These are phyloP conservation scores for Philopedon plagiatum DNA, from an alignment of 2,888 invertebrate genomes.

Conservation along the genomic window DNA sequence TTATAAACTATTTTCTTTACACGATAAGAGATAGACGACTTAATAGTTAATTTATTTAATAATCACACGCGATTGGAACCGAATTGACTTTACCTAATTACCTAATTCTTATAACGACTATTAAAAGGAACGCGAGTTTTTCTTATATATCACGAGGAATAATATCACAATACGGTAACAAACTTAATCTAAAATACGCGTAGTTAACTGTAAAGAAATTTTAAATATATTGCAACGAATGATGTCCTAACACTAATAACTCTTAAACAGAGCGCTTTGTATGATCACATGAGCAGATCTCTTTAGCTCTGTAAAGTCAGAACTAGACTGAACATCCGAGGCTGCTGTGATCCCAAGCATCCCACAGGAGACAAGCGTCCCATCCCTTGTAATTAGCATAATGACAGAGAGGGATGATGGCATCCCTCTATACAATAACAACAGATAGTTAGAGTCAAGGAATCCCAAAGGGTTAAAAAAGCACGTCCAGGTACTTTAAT, in stretches of 20 bases:
- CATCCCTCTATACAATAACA: background rate
- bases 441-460: background rate
- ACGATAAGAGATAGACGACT: slow-evolving; percentile 18
- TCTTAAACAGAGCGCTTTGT: background rate
- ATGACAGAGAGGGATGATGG: background rate
- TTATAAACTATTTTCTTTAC: slow-evolving; percentile 14
- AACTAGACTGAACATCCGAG: slow-evolving; percentile 47
- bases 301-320: slow-evolving; percentile 50
- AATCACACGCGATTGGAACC: slow-evolving; percentile 25
- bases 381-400: background rate
- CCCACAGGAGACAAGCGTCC: slow-evolving; percentile 25
- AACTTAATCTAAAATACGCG: slow-evolving; percentile 10
- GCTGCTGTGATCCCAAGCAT: slow-evolving; percentile 33
- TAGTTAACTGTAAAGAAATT: background rate
- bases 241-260: background rate
- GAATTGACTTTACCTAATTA: slow-evolving; percentile 27
- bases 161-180: slow-evolving; percentile 31
- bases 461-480: slow-evolving; percentile 14
- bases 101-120: slow-evolving; percentile 13
- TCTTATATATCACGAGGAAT: slow-evolving; percentile 27
- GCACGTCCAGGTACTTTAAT: slow-evolving; percentile 1
- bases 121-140: slow-evolving; percentile 13
- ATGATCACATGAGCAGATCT: slow-evolving; percentile 2
- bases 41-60: slow-evolving; percentile 18
- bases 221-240: background rate